These are phyloP conservation scores for Parazoanthus swiftii DNA, from an alignment of 92 coral and sea anemone genomes.

Conservation along the genomic window DNA sequence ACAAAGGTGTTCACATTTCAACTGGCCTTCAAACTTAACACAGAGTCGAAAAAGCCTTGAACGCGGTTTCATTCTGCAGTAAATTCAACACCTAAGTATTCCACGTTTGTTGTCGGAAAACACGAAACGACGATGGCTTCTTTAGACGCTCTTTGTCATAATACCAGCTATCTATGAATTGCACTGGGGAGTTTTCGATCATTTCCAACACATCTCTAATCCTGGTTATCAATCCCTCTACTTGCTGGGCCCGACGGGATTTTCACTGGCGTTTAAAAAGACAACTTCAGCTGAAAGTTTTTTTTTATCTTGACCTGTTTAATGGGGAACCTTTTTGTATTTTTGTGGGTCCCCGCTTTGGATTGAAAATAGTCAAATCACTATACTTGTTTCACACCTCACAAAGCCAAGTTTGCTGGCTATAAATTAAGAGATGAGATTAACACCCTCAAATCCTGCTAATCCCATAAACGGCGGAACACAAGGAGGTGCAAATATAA, in stretches of 20 bases:
- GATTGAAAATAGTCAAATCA: neutral
- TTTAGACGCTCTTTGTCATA: too few relatives aligned
- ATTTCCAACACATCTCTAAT: neutral
- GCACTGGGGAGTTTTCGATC: neutral
- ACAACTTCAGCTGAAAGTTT: neutral
- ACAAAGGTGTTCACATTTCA: neutral
- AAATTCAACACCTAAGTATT: neutral
- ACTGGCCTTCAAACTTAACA: neutral
- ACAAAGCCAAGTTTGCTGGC: neutral
- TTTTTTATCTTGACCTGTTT: neutral
- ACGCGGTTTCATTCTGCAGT: neutral
- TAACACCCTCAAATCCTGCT: slow-evolving; percentile 38
- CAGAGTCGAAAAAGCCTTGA: neutral
- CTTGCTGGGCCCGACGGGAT: neutral
- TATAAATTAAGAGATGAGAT: slow-evolving; percentile 15
- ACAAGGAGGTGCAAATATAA: neutral
- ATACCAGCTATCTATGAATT: neutral
- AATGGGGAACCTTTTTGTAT: too few relatives aligned
- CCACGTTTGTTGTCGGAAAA: neutral
- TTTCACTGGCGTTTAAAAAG: neutral
- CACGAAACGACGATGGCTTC: neutral
- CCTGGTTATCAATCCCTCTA: neutral
- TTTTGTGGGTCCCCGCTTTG: neutral
- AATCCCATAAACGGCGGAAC: neutral
- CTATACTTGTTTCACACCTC: slow-evolving; percentile 26